A percentile compares a stretch with the other conserved stretches of the same genome.
Evolutionary conservation across 35 echinoderm and acorn worm genomes (phyloP).

Genomic region (Acanthaster planci): DNA sequence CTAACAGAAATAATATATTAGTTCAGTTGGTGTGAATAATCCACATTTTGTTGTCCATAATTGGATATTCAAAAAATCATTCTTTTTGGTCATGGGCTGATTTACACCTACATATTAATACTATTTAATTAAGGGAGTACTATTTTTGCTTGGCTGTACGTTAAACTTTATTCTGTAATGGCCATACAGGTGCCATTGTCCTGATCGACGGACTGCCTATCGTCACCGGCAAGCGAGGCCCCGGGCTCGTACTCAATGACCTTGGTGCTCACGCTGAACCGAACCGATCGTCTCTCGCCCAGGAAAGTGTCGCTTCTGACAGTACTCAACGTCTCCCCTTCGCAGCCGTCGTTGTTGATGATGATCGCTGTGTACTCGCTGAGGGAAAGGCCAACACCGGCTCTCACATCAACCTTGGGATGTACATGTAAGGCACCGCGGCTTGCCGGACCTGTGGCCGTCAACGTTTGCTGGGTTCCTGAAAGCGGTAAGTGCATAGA

Average conservation of each 20-base stretch:
- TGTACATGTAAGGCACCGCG: neutral
- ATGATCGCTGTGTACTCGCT: slow-evolving; percentile 6
- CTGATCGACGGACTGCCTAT: neutral
- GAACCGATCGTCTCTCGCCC: neutral
- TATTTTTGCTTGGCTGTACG: too few species aligned
- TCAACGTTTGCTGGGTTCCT: too few species aligned
- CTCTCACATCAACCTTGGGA: neutral
- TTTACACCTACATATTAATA: too few species aligned
- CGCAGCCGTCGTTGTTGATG: slow-evolving; percentile 4
- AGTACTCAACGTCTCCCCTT: neutral
- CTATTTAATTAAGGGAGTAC: too few species aligned
- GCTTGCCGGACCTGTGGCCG: neutral
- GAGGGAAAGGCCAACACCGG: neutral
- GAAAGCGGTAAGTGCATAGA: neutral
- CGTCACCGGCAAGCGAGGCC: neutral
- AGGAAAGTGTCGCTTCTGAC: slow-evolving; percentile 11
- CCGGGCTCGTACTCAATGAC: slow-evolving; percentile 10
- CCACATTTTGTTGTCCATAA: too few species aligned
- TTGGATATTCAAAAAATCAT: too few species aligned
- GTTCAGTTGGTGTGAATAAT: too few species aligned
- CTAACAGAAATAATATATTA: too few species aligned
- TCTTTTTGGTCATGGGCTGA: too few species aligned
- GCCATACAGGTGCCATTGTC: neutral
- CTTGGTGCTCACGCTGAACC: neutral
- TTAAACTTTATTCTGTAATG: neutral